Evolutionary conservation across 2,797 vertebrate genomes (phyloP), one percentile per base, ranked within the genome.

Genomic region (Neosilurus hyrtlii): DNA sequence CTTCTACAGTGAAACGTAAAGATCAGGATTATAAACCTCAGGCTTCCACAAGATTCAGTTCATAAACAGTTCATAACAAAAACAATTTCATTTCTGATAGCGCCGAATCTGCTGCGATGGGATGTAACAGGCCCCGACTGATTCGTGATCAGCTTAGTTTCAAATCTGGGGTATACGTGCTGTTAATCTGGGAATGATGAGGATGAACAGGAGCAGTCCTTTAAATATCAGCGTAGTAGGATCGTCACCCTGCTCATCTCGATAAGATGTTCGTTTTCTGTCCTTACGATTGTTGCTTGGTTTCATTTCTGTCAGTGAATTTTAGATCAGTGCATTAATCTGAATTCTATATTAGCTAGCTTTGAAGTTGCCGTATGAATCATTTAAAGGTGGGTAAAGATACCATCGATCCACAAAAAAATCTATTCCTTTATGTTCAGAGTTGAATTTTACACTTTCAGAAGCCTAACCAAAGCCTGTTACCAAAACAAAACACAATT

Each of bases 391-490:
- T 52, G 24, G 49, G 26, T 37, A 35, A 56, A 3, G 24, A 73
- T 20, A 5, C 4, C 16, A 52, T 52, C 26, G 8, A 24, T 74
- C 18, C 54, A 14, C 43, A 24, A 12, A 56, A 54, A 73, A 72
- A 20, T n/a, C 37, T 51, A 72, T 79, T 71, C 59, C 16, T 24
- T 9, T 70, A 37, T 80, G 22, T 26, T 57, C 37, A 70, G n/a
- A 2, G 12, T 49, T 22, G 59, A 35, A 78, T 51, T 81, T 71
- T 71, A 79, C 30, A 81, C 51, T 66, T 81, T 80, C 78, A 75
- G 74, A 52, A 68, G 79, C 59, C 26, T 77, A 77, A 85, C 87
- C 85, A 88, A 88, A 88, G 85, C 35, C 37, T 80, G 81, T 85
- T 84, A 20, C 83, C 51, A n/a, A 7, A 24, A 22, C 51, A 79